Base-by-base conservation (phyloP, 1,140 invertebrate species). In the Drosophila funebris region DNA sequence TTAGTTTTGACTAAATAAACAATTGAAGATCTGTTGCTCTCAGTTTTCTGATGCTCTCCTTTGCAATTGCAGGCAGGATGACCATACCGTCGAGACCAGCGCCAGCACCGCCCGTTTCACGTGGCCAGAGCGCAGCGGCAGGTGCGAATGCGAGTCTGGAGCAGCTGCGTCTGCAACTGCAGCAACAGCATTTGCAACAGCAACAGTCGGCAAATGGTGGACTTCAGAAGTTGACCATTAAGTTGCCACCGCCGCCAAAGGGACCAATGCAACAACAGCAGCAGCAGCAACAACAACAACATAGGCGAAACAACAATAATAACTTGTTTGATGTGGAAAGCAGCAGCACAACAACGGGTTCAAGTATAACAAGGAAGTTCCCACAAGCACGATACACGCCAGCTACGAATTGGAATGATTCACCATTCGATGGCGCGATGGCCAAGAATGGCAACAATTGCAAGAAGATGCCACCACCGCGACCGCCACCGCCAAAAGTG, bases 11-110 rank as follows among this genome's bases (percentile, higher is more conserved):
- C 9, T 11, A 11, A n/a, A 11, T 1, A 2, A 9, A 33, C 11
- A 11, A 3, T n/a, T 11, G 31, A 33, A 33, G 31, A 1, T 58
- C 37, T 36, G 1, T 31, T 3, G 1, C 18, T 3, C 9, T 13
- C 22, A 14, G n/a, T 53, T 9, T 18, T 14, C 18, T 70, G 39
- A 48, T 27, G 16, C 52, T 16, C 6, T 1, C 57, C 18, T 0
- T 43, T 41, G 9, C 8, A 5, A 13, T 69, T 63, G 39, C 66
- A 87, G 78, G 43, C 29, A 73, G 27, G 9, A 92, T 92, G 79
- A 92, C 92, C 41, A 87, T 92, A 57, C 92, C 91, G 44, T 88
- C 91, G 27, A 63, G 92, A 53, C 91, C 91, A 50, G 92, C 92
- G 18, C 92, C 92, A 1, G 90, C 92, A 3, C 92, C 92, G 22